Evolutionary conservation across 2,113 vertebrate genomes (phyloP), one percentile per base, ranked within the genome.

Genomic region (Cromileptes altivelis): DNA sequence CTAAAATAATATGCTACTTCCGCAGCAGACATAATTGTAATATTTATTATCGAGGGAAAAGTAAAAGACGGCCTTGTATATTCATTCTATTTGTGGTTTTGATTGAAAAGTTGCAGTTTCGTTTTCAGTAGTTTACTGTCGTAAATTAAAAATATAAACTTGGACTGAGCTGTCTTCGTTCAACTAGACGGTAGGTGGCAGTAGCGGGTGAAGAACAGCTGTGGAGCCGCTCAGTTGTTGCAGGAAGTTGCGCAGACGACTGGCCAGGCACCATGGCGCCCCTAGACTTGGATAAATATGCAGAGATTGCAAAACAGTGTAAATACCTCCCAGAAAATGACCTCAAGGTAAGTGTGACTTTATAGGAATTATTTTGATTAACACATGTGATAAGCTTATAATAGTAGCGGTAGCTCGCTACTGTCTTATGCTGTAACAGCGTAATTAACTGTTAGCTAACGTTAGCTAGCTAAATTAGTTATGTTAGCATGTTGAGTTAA

Each of bases 251-350:
- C 75, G 76, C 56, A 75, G 56, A 76, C 47, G 6, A 30, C 18
- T 58, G 2, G 49, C 40, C 53, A 3, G 71, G 9, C 65, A 87
- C 81, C 95, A 99, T 99, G 97, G 97, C 97, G 96, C 97, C 97
- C 82, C 94, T 99, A 78, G 97, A 99, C 84, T 78, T 99, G 93
- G 97, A 99, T 90, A 98, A 98, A 94, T 99, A 99, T 91, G 97
- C 98, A 84, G 98, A 99, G 93, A 98, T 99, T 74, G 98, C 97
- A 65, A 96, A 97, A 88, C 97, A 97, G 89, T 99, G 98, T 95
- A 99, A 99, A 94, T 99, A 99, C 91, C 95, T 99, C 9, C 98
- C 97, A 61, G 97, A 99, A 89, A 99, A 99, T 82, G 97, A 99
- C 90, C 93, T 98, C 64, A 99, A 99, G 97, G 98, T 99, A 92